A percentile compares a stretch with the other conserved stretches of the same genome.
Conservation (phyloP, 2,113 vertebrate species). For the Pangasianodon hypophthalmus region DNA sequence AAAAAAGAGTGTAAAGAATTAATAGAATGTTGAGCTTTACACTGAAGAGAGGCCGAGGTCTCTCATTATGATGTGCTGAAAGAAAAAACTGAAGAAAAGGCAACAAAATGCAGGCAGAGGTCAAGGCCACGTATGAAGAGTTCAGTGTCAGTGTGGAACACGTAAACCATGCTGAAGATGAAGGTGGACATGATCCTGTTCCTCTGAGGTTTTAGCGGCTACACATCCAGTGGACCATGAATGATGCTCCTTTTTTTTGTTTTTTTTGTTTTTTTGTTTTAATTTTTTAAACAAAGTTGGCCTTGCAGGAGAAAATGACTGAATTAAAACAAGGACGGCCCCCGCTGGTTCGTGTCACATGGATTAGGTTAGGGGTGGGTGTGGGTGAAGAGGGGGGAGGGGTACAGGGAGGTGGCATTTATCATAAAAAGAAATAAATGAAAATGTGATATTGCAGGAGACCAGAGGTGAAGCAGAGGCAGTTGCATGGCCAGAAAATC, state of each 20-base stretch:
- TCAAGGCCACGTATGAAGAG: conserved; percentile 55
- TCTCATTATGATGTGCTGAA: conserved; percentile 24
- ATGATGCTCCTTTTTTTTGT: conserved; percentile 42
- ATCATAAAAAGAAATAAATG: conserved; percentile 33
- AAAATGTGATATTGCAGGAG: conserved; percentile 82
- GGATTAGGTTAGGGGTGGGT: conserved; percentile 37
- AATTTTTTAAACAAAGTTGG: conserved; percentile 23
- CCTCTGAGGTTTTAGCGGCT: conserved; percentile 26
- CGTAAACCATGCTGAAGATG: conserved; percentile 56
- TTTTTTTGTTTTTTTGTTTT: background rate
- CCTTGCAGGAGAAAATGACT: conserved; percentile 23
- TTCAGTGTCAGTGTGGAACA: conserved; percentile 45
- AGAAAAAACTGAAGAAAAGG: conserved; percentile 38
- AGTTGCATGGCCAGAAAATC: conserved; percentile 70
- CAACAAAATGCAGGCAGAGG: conserved; percentile 49
- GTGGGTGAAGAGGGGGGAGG: background rate
- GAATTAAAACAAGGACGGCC: conserved; percentile 1
- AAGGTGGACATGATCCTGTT: conserved; percentile 37
- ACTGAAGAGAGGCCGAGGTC: conserved; percentile 2
- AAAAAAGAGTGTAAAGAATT: conserved; percentile 7
- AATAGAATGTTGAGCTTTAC: conserved; percentile 27
- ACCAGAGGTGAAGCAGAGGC: conserved; percentile 73
- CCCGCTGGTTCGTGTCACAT: conserved; percentile 36
- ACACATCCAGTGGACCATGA: conserved; percentile 47
- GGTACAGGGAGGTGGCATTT: conserved; percentile 6